phyloP scores from a whole-genome alignment of 2,113 vertebrate species.

The Pelusios castaneus region DNA sequence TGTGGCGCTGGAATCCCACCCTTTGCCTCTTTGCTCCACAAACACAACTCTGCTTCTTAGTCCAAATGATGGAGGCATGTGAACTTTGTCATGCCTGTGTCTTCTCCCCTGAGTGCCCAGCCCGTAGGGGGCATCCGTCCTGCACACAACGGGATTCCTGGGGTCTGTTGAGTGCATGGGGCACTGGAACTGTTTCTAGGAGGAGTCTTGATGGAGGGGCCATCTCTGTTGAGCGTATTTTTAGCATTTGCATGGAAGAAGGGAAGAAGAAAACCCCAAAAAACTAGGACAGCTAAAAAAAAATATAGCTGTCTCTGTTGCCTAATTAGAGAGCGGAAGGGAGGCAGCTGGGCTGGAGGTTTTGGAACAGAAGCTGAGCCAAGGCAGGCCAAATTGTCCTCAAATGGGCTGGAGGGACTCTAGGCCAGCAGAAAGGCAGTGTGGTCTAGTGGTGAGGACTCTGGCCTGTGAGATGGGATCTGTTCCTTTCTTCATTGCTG shows the following conservation, averaged over 20 bases:
- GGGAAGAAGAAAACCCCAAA: neutral
- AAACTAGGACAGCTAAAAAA: neutral
- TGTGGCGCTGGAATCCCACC: neutral
- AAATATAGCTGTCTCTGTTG: neutral
- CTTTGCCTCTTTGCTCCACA: neutral
- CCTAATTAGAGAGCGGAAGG: conserved; percentile 10
- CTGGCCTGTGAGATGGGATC: neutral
- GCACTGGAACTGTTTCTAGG: neutral
- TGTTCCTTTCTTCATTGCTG: too few relatives aligned
- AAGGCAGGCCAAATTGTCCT: neutral
- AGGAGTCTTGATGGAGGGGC: neutral
- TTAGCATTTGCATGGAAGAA: neutral
- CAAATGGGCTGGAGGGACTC: neutral
- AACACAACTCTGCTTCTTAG: neutral
- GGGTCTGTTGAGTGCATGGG: neutral
- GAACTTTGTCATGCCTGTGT: neutral
- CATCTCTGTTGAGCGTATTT: neutral
- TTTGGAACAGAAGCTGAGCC: neutral
- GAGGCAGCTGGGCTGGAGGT: conserved; percentile 1
- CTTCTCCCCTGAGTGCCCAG: neutral
- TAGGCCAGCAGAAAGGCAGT: neutral
- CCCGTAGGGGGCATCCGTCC: neutral
- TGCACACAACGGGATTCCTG: neutral
- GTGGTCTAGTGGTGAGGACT: neutral
- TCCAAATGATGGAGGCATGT: neutral